Base-by-base conservation (phyloP, 2,888 invertebrate genomes). In the Fragum fragum region DNA sequence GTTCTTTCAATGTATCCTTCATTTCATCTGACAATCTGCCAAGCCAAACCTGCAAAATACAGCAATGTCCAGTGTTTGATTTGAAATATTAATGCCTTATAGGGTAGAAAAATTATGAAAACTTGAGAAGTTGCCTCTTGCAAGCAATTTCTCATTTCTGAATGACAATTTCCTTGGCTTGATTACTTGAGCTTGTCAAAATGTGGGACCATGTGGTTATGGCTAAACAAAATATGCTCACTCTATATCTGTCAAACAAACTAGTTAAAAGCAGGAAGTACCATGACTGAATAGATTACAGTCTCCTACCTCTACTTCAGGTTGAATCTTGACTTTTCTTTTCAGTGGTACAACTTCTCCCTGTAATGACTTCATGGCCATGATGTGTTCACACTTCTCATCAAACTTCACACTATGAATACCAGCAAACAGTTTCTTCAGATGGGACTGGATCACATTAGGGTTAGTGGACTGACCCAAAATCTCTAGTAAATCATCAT, bases 401-500 rank as follows among this genome's bases (percentile, higher is more conserved):
- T 96, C 96, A 89, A 98, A 96, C 61, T 96, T 95, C 2, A 99
- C 97, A 69, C 91, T 91, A 88, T 94, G 93, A 74, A 94, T 94
- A 6, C 94, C 94, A 39, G 98, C 98, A 95, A 99, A 99, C 23
- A 99, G 95, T 95, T 99, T 99, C 94, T 98, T 98, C 87, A 99
- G 96, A 94, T 99, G 99, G 0, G 97, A 96, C 94, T 99, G 98
- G 94, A 99, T 97, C 2, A 99, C 97, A 68, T 96, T 96, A 81
- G 97, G 97, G 90, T 98, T 98, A 0, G 97, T 97, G 0, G 98
- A 97, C 95, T 99, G 98, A 0, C 99, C 99, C 16, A 99, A 96
- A 82, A 99, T 96, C 95, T 99, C 99, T 77, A 99, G 95, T 74
- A 99, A 95, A 95, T 99, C 99, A 92, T 99, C 99, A 93, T 99